These are phyloP conservation scores for Sula dactylatra DNA, from an alignment of 2,113 vertebrate species.

Conservation along the genomic window DNA sequence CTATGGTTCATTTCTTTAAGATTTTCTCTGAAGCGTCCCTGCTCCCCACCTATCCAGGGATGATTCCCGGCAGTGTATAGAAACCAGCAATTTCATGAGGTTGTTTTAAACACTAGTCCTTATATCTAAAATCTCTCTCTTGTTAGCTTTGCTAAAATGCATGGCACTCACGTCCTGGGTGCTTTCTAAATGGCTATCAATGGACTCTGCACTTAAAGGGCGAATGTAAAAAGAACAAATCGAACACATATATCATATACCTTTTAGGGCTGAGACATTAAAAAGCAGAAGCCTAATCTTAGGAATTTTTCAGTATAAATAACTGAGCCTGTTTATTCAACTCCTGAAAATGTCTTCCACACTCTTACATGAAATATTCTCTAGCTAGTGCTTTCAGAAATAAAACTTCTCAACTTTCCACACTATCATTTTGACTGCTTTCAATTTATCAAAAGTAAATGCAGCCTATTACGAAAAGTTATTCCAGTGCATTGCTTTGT, in stretches of 20 bases:
- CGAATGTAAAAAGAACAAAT: neutral
- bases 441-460: neutral
- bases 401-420: neutral
- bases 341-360: neutral
- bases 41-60: fast-evolving
- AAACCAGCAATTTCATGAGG: neutral
- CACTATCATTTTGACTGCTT: neutral
- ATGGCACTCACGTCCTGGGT: neutral
- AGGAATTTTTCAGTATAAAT: slow-evolving; percentile 48
- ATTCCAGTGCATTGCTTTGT: neutral
- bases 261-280: slow-evolving; percentile 22
- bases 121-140: neutral
- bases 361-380: neutral
- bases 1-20: neutral
- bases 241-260: neutral
- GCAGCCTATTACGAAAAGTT: neutral
- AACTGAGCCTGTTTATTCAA: slow-evolving; percentile 21
- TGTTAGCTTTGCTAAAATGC: slow-evolving; percentile 25
- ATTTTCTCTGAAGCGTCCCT: neutral
- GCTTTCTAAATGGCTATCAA: slow-evolving; percentile 16
- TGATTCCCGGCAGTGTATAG: neutral
- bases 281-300: slow-evolving; percentile 46
- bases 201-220: neutral
- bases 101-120: neutral
- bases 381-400: neutral